Conservation (phyloP, 2,113 vertebrate species). For the Daubentonia madagascariensis region DNA sequence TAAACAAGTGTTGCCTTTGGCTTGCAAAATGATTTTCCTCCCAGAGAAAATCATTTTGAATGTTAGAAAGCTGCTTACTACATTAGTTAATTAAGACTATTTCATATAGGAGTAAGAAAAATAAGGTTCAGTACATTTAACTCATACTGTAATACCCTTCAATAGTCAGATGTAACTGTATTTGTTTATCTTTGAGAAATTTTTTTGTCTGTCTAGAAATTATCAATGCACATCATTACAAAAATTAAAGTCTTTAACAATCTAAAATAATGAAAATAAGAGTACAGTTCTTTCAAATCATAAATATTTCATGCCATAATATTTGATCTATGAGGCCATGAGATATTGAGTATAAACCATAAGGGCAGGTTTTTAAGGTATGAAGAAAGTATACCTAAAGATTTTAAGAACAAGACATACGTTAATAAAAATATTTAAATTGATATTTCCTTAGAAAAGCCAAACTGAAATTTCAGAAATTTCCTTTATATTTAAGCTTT, state of each 20-base stretch:
- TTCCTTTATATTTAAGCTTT: neutral
- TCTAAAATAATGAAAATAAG: neutral
- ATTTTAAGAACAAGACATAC: neutral
- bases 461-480: slow-evolving; percentile 23
- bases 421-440: neutral
- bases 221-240: slow-evolving; percentile 20
- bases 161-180: neutral
- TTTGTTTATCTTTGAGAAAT: slow-evolving; percentile 1
- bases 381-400: neutral
- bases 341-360: neutral
- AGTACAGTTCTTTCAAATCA: neutral
- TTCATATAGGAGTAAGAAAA: slow-evolving; percentile 2
- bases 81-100: slow-evolving; percentile 53
- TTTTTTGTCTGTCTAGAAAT: slow-evolving; percentile 36
- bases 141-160: slow-evolving; percentile 43
- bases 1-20: slow-evolving; percentile 43
- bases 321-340: neutral
- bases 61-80: slow-evolving; percentile 69
- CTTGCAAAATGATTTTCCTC: slow-evolving; percentile 74
- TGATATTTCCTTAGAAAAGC: neutral
- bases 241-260: slow-evolving; percentile 7
- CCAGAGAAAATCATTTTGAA: slow-evolving; percentile 71
- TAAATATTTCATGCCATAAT: neutral
- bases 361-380: neutral
- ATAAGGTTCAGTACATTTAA: slow-evolving; percentile 77